These are phyloP conservation scores for Platichthys stellatus DNA, from an alignment of 2,113 vertebrate species.

Conservation along the genomic window DNA sequence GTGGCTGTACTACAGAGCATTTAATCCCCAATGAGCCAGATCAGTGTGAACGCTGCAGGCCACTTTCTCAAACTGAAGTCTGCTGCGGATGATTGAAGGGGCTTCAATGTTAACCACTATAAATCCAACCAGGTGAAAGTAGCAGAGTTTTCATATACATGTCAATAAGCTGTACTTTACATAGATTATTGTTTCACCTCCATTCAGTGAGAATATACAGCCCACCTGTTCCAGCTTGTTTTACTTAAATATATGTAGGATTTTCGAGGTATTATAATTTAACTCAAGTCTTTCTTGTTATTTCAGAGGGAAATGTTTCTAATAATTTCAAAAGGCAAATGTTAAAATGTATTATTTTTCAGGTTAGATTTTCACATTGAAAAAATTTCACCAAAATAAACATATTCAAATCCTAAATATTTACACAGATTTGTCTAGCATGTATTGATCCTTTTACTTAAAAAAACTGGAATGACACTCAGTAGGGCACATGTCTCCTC, in stretches of 20 bases:
- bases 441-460: too few species aligned
- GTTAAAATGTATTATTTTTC: too few species aligned
- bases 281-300: too few species aligned
- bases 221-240: neutral
- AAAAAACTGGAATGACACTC: too few species aligned
- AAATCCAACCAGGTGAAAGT: neutral
- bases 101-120: neutral
- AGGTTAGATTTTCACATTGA: too few species aligned
- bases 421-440: too few species aligned
- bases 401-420: too few species aligned
- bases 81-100: conserved; percentile 5
- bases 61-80: conserved; percentile 8
- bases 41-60: conserved; percentile 36
- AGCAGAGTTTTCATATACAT: neutral
- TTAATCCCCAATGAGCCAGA: conserved; percentile 17
- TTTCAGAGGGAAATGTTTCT: neutral
- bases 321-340: too few species aligned
- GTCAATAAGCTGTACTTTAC: neutral
- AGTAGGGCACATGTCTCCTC: too few species aligned
- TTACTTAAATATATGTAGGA: neutral
- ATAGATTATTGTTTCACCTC: too few species aligned
- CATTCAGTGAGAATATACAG: too few species aligned
- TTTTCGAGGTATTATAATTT: neutral
- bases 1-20: conserved; percentile 19
- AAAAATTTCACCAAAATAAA: too few species aligned